Evolutionary conservation across 2,888 invertebrate species (phyloP).

Genomic region (Leptinotarsa juncta): DNA sequence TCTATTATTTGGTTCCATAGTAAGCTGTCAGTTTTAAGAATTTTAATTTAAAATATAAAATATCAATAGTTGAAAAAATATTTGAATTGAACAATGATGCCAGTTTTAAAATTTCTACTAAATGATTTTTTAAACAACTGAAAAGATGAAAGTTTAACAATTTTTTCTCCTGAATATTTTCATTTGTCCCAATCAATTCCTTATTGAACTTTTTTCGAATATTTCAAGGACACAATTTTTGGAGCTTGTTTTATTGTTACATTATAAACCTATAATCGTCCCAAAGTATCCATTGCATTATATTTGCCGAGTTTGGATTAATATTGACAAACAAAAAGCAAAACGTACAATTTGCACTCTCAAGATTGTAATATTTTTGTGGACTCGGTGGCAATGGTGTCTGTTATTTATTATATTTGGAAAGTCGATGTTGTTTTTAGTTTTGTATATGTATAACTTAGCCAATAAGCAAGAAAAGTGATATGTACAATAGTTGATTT

Average conservation of each 20-base stretch:
- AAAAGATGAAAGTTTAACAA: too few relatives aligned
- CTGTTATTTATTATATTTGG: slow-evolving; percentile 13
- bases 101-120: too few relatives aligned
- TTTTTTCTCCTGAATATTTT: too few relatives aligned
- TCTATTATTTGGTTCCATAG: too few relatives aligned
- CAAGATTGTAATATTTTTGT: neutral
- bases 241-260: neutral
- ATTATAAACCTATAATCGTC: neutral
- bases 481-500: slow-evolving; percentile 40
- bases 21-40: too few relatives aligned
- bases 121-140: too few relatives aligned
- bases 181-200: neutral
- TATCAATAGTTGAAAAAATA: too few relatives aligned
- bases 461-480: slow-evolving; percentile 37
- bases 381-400: neutral
- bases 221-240: neutral
- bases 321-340: neutral
- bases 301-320: neutral
- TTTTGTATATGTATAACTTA: slow-evolving; percentile 37
- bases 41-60: too few relatives aligned
- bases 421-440: slow-evolving; percentile 26
- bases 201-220: neutral
- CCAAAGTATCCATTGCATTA: neutral
- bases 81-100: too few relatives aligned
- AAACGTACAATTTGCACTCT: neutral